phyloP scores from a whole-genome alignment of 2,888 invertebrate genomes.

The Thymelicus acteon region DNA sequence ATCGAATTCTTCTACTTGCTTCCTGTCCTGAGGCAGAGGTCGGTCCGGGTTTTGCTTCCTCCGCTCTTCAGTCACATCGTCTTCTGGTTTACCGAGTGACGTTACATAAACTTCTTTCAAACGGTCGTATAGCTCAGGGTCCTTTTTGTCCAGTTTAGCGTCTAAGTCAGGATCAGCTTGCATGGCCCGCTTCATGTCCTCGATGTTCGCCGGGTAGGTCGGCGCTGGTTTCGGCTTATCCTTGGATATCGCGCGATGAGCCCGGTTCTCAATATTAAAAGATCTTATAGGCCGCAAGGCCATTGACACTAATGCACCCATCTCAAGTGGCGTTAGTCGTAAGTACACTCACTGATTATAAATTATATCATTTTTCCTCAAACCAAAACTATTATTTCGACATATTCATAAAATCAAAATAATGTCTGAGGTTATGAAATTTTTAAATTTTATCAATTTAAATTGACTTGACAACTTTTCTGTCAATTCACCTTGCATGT shows the following conservation, averaged over 20 bases:
- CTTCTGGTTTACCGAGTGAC: constrained; percentile 85
- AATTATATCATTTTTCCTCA: constrained; percentile 30
- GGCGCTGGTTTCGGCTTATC: constrained; percentile 90
- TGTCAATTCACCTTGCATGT: neutral
- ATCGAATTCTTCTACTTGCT: constrained; percentile 80
- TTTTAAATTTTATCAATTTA: constrained; percentile 32
- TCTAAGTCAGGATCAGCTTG: constrained; percentile 86
- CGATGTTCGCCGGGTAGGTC: constrained; percentile 84
- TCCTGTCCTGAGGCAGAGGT: constrained; percentile 86
- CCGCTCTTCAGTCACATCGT: constrained; percentile 71
- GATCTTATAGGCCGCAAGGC: constrained; percentile 86
- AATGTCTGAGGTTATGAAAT: constrained; percentile 27
- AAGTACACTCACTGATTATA: constrained; percentile 48
- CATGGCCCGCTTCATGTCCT: constrained; percentile 86
- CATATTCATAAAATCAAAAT: constrained; percentile 13
- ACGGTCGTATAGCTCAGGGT: constrained; percentile 85
- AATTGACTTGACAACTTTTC: neutral
- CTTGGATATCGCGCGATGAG: constrained; percentile 87
- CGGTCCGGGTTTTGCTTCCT: constrained; percentile 66
- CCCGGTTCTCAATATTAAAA: constrained; percentile 91
- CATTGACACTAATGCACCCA: constrained; percentile 88
- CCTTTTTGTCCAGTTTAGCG: constrained; percentile 86
- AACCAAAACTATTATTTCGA: constrained; percentile 9
- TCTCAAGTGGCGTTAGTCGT: constrained; percentile 77
- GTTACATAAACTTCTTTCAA: constrained; percentile 90